These are phyloP conservation scores for Drosophila lini DNA, from an alignment of 1,140 invertebrate genomes.

Conservation along the genomic window DNA sequence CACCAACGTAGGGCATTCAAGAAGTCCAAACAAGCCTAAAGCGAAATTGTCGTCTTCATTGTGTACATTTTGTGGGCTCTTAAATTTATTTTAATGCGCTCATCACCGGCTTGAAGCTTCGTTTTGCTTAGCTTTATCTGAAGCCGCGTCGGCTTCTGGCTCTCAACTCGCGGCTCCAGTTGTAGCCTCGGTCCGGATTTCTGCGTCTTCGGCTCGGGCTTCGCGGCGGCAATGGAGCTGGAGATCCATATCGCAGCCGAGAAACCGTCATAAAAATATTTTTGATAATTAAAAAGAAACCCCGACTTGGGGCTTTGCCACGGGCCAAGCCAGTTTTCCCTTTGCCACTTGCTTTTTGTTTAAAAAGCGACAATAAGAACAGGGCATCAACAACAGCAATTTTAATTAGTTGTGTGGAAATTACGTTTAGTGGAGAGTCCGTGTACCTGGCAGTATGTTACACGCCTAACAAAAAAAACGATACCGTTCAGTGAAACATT, in stretches of 20 bases:
- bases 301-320: constrained; percentile 61
- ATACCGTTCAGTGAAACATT: constrained; percentile 20
- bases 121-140: constrained; percentile 53
- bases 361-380: constrained; percentile 12
- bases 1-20: constrained; percentile 39
- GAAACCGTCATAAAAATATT: constrained; percentile 69
- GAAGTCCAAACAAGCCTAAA: not conserved
- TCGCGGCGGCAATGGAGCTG: constrained; percentile 2
- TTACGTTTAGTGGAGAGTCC: constrained; percentile 45
- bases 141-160: constrained; percentile 58
- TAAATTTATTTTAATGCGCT: constrained; percentile 73
- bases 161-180: constrained; percentile 7
- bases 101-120: constrained; percentile 53
- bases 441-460: constrained; percentile 26
- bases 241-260: constrained; percentile 56
- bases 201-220: constrained; percentile 28
- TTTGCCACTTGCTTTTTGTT: constrained; percentile 56
- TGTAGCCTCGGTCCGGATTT: constrained; percentile 11
- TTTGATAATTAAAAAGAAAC: constrained; percentile 79
- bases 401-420: constrained; percentile 70
- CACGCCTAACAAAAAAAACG: constrained; percentile 20
- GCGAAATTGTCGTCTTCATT: constrained; percentile 1
- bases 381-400: constrained; percentile 21
- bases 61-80: constrained; percentile 65
- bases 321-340: constrained; percentile 73